phyloP scores from a whole-genome alignment of 2,888 invertebrate species.

The Stegophylla sp. region DNA sequence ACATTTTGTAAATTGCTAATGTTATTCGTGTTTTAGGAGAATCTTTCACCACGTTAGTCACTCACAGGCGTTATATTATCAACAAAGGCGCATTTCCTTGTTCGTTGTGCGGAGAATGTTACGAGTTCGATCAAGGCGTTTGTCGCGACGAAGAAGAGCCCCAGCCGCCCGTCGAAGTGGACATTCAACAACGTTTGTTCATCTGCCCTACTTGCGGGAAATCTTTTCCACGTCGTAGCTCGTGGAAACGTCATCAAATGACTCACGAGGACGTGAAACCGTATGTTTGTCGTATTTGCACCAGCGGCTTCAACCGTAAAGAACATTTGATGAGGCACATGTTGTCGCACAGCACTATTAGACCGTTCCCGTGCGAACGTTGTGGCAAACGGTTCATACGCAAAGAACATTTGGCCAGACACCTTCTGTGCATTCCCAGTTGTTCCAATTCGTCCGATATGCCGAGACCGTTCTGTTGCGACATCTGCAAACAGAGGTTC shows the following conservation, averaged over 20 bases:
- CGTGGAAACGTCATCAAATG: conserved; percentile 63
- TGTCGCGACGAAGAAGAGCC: conserved; percentile 61
- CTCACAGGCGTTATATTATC: conserved; percentile 63
- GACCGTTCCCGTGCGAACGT: conserved; percentile 62
- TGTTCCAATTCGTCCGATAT: conserved; percentile 59
- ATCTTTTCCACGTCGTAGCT: conserved; percentile 62
- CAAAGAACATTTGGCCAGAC: conserved; percentile 63
- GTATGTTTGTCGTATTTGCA: conserved; percentile 63
- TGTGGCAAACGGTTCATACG: conserved; percentile 63
- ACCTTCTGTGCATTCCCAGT: conserved; percentile 61
- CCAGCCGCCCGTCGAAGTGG: conserved; percentile 53
- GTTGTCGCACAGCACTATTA: conserved; percentile 62
- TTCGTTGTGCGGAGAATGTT: conserved; percentile 63
- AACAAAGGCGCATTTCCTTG: conserved; percentile 63
- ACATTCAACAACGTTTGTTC: conserved; percentile 61
- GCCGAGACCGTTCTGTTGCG: conserved; percentile 61
- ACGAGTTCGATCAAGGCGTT: conserved; percentile 62
- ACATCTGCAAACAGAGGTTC: conserved; percentile 62
- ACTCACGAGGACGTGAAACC: conserved; percentile 62
- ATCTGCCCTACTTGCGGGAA: conserved; percentile 62
- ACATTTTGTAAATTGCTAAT: neutral
- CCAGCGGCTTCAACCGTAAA: conserved; percentile 63
- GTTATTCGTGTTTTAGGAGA: conserved; percentile 41
- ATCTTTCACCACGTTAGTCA: conserved; percentile 58
- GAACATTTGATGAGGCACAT: conserved; percentile 63